These are phyloP conservation scores for Carposina sasakii DNA, from an alignment of 1,140 invertebrate species.

Conservation along the genomic window DNA sequence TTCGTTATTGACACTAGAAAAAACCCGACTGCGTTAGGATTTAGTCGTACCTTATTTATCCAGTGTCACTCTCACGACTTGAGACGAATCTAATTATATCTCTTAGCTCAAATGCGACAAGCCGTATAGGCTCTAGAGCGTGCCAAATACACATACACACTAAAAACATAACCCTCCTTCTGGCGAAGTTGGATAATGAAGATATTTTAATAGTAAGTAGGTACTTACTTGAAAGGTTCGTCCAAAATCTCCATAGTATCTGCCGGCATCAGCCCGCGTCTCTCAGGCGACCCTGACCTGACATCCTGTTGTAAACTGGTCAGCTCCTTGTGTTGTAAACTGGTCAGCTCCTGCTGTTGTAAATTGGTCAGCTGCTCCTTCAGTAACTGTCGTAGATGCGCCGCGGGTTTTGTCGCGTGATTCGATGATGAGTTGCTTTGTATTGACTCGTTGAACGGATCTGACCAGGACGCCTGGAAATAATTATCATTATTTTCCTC, in stretches of 20 bases:
- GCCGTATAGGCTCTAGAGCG: neutral
- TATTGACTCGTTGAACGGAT: constrained; percentile 45
- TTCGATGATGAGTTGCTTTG: constrained; percentile 46
- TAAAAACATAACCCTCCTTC: no score
- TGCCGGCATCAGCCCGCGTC: constrained; percentile 34
- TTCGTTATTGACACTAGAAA: no score
- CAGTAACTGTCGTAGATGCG: constrained; percentile 53
- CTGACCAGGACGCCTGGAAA: no score
- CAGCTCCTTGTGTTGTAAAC: constrained; percentile 54
- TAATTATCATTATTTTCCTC: no score
- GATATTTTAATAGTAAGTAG: neutral
- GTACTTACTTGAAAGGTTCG: constrained; percentile 55
- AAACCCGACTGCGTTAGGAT: no score
- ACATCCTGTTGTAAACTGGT: constrained; percentile 31
- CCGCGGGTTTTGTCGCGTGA: constrained; percentile 45
- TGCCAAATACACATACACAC: no score
- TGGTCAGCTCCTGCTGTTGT: constrained; percentile 18
- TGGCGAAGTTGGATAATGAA: no score
- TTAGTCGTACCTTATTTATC: no score
- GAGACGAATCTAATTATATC: no score
- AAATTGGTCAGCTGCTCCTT: constrained; percentile 51
- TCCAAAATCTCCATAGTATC: constrained; percentile 54
- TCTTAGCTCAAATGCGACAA: no score
- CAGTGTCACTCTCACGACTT: no score
- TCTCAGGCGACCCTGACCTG: constrained; percentile 27